Evolutionary conservation across 1,140 invertebrate genomes (phyloP).

Genomic region (Plodia interpunctella): DNA sequence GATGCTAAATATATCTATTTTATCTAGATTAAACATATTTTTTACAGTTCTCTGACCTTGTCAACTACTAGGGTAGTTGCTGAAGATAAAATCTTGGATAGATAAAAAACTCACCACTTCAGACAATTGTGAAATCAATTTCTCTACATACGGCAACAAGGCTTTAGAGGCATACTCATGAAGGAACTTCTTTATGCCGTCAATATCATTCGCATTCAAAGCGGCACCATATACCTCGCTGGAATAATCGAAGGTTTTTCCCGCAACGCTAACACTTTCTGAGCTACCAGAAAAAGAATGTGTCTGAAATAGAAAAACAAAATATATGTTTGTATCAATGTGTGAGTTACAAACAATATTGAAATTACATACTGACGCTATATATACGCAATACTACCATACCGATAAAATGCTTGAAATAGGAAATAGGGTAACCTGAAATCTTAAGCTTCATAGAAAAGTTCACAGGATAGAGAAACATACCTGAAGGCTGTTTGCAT

Average conservation of each 20-base stretch:
- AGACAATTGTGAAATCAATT: constrained; percentile 88
- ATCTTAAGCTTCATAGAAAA: no score
- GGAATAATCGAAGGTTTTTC: constrained; percentile 79
- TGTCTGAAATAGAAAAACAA: constrained; percentile 48
- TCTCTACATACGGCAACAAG: constrained; percentile 93
- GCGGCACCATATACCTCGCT: constrained; percentile 83
- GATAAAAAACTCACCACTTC: constrained; percentile 83
- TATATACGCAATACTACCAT: no score
- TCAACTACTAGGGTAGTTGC: no score
- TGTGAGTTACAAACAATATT: no score
- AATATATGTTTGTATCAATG: no score
- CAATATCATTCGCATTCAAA: constrained; percentile 88
- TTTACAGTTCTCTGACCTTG: no score
- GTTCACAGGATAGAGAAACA: no score
- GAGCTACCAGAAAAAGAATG: constrained; percentile 77
- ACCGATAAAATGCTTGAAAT: no score
- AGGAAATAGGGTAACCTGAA: no score
- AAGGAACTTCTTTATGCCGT: constrained; percentile 89
- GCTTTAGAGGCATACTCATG: constrained; percentile 93
- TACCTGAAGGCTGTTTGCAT: constrained; percentile 80
- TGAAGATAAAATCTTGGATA: neutral
- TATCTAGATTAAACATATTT: no score
- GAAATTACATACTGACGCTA: no score
- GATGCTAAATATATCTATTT: no score
- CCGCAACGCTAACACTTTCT: constrained; percentile 78